Base-by-base conservation (phyloP, 2,888 invertebrate genomes). In the Drosophila neotestacea region DNA sequence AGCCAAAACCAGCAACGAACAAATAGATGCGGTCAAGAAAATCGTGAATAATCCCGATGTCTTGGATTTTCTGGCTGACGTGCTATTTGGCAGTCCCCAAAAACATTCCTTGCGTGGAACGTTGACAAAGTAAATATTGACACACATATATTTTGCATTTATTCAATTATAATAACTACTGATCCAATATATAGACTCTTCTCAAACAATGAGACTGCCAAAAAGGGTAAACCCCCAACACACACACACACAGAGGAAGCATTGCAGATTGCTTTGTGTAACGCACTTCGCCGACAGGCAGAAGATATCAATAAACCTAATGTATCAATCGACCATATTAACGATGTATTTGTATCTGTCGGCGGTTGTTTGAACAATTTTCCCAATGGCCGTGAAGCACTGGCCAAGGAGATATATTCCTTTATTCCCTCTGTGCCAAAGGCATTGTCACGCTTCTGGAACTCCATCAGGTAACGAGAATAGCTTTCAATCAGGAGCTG, bases 21-120 rank as follows among this genome's bases (percentile, higher is more conserved):
- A 83, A 52, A 66, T 83, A 16, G 4, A 13, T 0, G 47, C 39
- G 6, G 65, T 69, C 0, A 68, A 65, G 55, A 0, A 30, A 7
- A 38, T 69, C 6, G 81, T 44, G 11, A 44, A 30, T 0, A 6
- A 60, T 2, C 27, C 44, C 4, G 27, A 42, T 1, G 3, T 62
- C 4, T 16, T 58, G 6, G 1, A 4, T 0, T 91, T 93, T 61
- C 74, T 93, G 4, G 81, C 92, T 22, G 91, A 92, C 70, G 55
- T 93, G 0, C 91, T 90, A 27, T 90, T 93, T 44, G 70, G 79
- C 60, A 87, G 89, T 38, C 91, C 92, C 0, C 73, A 91, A 0
- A 93, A 92, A 68, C 93, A 93, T 81, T 92, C 93, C 6, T 85
- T 93, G 16, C 91, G 93, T 51, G 91, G 91, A 79, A 89, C 91